A percentile compares a stretch with the other conserved stretches of the same genome.
Conservation (phyloP, 2,113 vertebrate genomes). For the Rhadina sibilatrix region DNA sequence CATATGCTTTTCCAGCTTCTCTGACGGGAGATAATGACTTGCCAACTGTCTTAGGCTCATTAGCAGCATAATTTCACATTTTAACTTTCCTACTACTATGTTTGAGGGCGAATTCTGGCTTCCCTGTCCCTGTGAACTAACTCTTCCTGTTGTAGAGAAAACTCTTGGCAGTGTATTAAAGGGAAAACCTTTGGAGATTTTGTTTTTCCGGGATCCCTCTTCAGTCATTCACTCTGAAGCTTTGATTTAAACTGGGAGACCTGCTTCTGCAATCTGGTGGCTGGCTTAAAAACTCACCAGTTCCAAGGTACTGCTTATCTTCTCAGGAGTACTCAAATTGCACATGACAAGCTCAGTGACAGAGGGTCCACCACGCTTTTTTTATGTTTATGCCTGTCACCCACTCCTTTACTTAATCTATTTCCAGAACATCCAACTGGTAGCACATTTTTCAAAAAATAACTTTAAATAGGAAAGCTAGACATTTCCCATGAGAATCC, state of each 20-base stretch:
- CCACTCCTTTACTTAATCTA: not conserved
- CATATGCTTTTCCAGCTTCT: not conserved
- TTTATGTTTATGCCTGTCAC: not conserved
- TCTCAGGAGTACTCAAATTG: not conserved
- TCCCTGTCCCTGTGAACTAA: not conserved
- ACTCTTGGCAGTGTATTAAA: constrained; percentile 29
- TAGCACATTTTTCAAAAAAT: not conserved
- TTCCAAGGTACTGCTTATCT: not conserved
- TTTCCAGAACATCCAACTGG: not conserved
- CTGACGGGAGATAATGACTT: constrained; percentile 3
- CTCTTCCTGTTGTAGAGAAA: constrained; percentile 8
- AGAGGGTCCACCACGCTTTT: not conserved
- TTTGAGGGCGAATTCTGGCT: not conserved
- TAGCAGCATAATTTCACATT: constrained; percentile 15
- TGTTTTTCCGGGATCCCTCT: not conserved
- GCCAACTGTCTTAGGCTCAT: not conserved
- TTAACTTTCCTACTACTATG: not conserved
- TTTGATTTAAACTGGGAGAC: not conserved
- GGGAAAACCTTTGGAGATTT: not conserved
- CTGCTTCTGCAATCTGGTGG: not conserved
- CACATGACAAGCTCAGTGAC: not conserved
- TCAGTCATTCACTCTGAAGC: not conserved
- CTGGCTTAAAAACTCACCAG: not conserved
- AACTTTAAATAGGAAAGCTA: not conserved
- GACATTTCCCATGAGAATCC: not conserved